A percentile compares a stretch with the other conserved stretches of the same genome.
Evolutionary conservation across 37 sponge, comb jelly and placozoan species (phyloP).

Genomic region (Chondrilla cf. caribensis): DNA sequence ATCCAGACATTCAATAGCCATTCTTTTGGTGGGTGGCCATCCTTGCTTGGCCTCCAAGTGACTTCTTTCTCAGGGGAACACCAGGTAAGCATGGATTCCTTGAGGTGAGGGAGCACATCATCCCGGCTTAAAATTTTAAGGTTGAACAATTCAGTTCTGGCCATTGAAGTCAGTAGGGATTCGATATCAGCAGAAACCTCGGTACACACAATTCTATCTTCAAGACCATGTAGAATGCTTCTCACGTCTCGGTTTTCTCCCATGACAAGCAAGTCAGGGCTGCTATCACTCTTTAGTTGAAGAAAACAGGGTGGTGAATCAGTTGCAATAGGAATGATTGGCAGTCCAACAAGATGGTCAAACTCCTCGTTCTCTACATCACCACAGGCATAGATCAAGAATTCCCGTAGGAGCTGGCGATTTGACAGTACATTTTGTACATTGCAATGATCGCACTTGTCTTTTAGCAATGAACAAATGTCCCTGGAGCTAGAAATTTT

Average conservation of each 20-base stretch:
- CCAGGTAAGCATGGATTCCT: conserved; percentile 34
- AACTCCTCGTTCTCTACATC: not conserved
- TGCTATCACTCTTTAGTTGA: not conserved
- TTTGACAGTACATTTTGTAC: not conserved
- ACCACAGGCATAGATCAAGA: not conserved
- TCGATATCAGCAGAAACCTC: not conserved
- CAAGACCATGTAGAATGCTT: not conserved
- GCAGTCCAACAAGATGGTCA: conserved; percentile 2
- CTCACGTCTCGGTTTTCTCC: not conserved
- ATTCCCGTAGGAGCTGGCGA: not conserved
- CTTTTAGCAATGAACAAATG: not conserved
- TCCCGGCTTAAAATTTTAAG: not conserved
- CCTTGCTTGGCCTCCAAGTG: conserved; percentile 28
- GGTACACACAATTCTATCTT: not conserved
- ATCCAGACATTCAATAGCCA: conserved; percentile 48
- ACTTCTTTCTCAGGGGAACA: not conserved
- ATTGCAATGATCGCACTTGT: not conserved
- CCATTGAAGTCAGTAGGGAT: not conserved
- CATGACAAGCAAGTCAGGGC: not conserved
- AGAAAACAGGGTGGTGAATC: not conserved
- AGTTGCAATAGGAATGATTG: not conserved
- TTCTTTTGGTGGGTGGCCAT: conserved; percentile 28
- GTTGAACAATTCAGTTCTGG: not conserved
- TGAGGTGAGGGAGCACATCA: conserved; percentile 3
- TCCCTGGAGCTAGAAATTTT: not conserved